phyloP scores from a whole-genome alignment of 2,113 vertebrate genomes.

The Pelmatolapia mariae region DNA sequence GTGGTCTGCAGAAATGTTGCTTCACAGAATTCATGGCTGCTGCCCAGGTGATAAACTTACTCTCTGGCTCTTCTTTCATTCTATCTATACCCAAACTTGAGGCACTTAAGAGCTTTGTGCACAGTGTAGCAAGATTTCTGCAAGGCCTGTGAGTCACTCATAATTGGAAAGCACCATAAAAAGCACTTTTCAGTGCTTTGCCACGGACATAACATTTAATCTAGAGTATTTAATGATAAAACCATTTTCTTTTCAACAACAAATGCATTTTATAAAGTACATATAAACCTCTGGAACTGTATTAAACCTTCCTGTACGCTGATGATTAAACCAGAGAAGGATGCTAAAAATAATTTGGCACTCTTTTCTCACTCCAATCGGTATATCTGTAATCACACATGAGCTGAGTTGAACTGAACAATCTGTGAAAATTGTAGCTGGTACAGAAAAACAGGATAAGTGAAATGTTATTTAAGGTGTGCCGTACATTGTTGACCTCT shows the following conservation, averaged over 20 bases:
- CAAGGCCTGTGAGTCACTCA: background rate
- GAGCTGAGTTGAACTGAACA: background rate
- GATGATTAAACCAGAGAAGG: background rate
- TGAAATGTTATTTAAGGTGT: background rate
- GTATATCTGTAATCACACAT: background rate
- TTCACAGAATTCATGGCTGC: background rate
- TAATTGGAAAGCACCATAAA: background rate
- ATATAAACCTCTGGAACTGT: background rate
- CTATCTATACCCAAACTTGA: background rate
- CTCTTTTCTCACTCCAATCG: background rate
- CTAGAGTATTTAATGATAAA: background rate
- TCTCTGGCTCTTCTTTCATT: background rate
- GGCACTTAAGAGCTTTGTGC: background rate
- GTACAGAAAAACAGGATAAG: background rate
- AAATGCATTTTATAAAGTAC: background rate
- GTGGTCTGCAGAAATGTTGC: background rate
- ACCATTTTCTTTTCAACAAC: background rate
- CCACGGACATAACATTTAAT: background rate
- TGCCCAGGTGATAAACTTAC: constrained; percentile 4
- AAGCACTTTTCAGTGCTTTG: background rate
- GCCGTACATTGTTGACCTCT: background rate
- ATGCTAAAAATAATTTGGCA: background rate
- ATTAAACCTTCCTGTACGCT: background rate
- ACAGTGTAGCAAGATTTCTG: background rate
- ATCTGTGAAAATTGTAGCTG: background rate